Evolutionary conservation across 2,113 vertebrate genomes (phyloP), one percentile per base, ranked within the genome.

Genomic region (Cyphomyrus discorhynchus): DNA sequence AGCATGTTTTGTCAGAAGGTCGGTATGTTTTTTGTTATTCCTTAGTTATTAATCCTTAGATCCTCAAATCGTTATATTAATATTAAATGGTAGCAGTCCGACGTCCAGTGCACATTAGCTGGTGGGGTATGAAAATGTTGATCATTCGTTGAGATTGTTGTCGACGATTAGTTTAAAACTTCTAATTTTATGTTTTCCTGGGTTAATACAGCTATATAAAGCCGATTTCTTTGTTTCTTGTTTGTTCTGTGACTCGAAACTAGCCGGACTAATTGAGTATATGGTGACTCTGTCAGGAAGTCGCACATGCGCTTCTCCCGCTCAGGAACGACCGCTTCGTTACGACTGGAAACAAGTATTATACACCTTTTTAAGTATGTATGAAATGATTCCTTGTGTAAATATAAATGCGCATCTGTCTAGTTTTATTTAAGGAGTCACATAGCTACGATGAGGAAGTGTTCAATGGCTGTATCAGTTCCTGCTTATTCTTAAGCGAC

Each of bases 1-100:
- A 31, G 35, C 50, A 85, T 53, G 35, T 19, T 49, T 15, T 89
- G 50, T 56, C 74, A 19, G n/a, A 80, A 89, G 88, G 88, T 89
- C 45, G 24, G 88, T 89, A 58, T 27, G 53, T 24, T 84, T 84
- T 89, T 62, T 89, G 2, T 45, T 52, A 53, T 53, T 89, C 21
- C 62, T 39, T 88, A 47, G 21, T 47, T 15, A 66, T 49, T 88
- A 88, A 19, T 80, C 74, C 35, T 42, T 35, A 42, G 31, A 39
- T 80, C 35, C 5, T 42, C 35, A 42, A 17, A 9, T 70, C 62
- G 15, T 80, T 35, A 39, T 80, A 80, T 84, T 84, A 47, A 84
- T 84, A 47, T 46, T n/a, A 47, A 47, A 84, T 13, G 3, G 45
- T 84, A n/a, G 42, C 17, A 84, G 82, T 21, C 21, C 21, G 39